phyloP scores from a whole-genome alignment of 2,797 vertebrate genomes.

The Lacerta bilineata region DNA sequence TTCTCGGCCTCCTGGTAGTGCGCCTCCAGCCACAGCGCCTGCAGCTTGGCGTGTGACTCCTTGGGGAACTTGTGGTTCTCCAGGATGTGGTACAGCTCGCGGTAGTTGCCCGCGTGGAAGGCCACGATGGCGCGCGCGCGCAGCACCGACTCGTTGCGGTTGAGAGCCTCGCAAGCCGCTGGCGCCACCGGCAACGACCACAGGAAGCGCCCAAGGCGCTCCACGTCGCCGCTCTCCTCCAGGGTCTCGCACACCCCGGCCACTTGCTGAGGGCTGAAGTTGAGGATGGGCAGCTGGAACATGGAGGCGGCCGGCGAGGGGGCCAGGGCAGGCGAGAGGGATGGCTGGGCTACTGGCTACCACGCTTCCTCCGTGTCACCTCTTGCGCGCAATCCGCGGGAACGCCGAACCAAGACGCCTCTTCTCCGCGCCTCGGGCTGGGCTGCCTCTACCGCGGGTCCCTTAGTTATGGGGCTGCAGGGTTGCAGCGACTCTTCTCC shows the following conservation, averaged over 20 bases:
- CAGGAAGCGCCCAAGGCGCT: slow-evolving; percentile 97
- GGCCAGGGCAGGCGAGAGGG: neutral
- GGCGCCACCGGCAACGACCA: slow-evolving; percentile 99
- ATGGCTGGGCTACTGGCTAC: too few species aligned
- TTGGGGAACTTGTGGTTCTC: slow-evolving; percentile 99
- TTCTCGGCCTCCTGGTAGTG: slow-evolving; percentile 99
- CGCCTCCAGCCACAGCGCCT: slow-evolving; percentile 98
- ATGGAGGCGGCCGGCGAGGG: slow-evolving; percentile 85
- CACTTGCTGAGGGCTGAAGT: slow-evolving; percentile 99
- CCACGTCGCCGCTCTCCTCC: slow-evolving; percentile 98
- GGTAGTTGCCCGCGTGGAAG: slow-evolving; percentile 97
- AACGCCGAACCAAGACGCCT: neutral
- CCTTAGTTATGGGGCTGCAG: slow-evolving; percentile 10
- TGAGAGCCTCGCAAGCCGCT: slow-evolving; percentile 97
- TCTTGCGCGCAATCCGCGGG: too few species aligned
- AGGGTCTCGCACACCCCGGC: slow-evolving; percentile 99
- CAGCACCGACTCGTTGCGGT: slow-evolving; percentile 97
- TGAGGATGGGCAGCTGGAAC: slow-evolving; percentile 99
- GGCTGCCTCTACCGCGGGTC: too few species aligned
- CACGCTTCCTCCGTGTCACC: too few species aligned
- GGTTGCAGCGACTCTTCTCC: neutral
- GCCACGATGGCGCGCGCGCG: slow-evolving; percentile 96
- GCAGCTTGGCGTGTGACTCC: slow-evolving; percentile 97
- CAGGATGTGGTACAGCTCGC: slow-evolving; percentile 98
- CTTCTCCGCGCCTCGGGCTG: neutral